These are phyloP conservation scores for Xyrauchen texanus DNA, from an alignment of 2,113 vertebrate genomes.

Conservation along the genomic window DNA sequence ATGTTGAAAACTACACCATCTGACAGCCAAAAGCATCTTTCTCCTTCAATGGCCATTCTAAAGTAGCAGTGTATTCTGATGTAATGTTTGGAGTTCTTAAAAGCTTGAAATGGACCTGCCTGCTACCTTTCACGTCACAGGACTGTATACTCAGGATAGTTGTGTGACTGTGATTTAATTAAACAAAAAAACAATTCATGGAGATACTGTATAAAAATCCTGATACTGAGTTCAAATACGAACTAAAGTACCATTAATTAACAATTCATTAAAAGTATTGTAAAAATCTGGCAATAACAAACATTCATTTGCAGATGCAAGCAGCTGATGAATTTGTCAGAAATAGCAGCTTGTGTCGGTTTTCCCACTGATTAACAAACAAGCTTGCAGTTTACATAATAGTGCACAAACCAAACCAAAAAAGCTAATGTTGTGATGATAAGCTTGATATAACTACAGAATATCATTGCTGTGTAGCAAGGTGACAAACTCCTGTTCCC, in stretches of 20 bases:
- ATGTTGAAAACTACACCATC: too few relatives aligned
- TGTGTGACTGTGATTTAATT: neutral
- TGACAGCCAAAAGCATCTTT: too few relatives aligned
- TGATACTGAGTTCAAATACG: neutral
- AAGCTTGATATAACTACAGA: constrained; percentile 3
- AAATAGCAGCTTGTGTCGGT: constrained; percentile 33
- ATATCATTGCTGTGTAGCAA: neutral
- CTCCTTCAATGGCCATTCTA: too few relatives aligned
- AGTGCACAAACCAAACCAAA: neutral
- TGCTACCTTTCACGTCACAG: too few relatives aligned
- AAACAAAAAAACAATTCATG: neutral
- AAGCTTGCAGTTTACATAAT: neutral
- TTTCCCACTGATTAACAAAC: constrained; percentile 26
- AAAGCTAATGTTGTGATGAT: neutral
- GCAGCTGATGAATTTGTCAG: constrained; percentile 6
- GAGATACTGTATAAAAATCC: neutral
- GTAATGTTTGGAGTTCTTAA: too few relatives aligned
- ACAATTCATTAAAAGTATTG: neutral
- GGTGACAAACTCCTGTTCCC: constrained; percentile 5
- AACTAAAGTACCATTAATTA: neutral
- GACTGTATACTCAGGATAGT: too few relatives aligned
- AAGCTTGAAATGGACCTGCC: too few relatives aligned
- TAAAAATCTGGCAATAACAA: neutral
- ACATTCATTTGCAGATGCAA: neutral
- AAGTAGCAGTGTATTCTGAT: too few relatives aligned